These are phyloP conservation scores for Wiebesia pumilae DNA, from an alignment of 1,140 invertebrate species.

Conservation along the genomic window DNA sequence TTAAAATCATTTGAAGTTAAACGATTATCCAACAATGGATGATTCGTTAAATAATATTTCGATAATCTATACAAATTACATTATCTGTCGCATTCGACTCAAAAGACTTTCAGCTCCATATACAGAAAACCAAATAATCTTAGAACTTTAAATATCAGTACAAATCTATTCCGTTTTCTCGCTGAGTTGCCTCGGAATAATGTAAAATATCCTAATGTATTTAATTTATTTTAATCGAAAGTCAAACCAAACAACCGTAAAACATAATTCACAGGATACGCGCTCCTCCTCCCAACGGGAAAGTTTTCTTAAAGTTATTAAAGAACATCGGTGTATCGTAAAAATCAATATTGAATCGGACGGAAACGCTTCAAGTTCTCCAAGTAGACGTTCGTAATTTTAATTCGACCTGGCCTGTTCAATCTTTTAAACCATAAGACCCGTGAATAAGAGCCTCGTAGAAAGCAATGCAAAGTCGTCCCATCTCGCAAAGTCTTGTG, in stretches of 20 bases:
- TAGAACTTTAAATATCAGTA: background rate
- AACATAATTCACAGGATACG: background rate
- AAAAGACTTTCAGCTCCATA: too few relatives aligned
- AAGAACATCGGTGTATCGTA: background rate
- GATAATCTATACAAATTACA: too few relatives aligned
- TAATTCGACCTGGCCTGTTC: background rate
- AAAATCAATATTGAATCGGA: conserved; percentile 43
- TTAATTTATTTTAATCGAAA: conserved; percentile 14
- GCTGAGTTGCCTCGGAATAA: background rate
- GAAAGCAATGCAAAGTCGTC: conserved; percentile 3
- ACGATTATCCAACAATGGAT: too few relatives aligned
- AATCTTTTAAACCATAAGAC: background rate
- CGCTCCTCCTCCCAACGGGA: background rate
- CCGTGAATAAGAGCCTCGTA: background rate
- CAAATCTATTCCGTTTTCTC: background rate
- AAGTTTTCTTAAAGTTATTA: conserved; percentile 25
- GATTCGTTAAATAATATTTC: too few relatives aligned
- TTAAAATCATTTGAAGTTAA: too few relatives aligned
- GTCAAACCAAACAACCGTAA: conserved; percentile 11
- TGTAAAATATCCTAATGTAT: background rate
- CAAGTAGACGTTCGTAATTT: conserved; percentile 30
- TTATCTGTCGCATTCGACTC: too few relatives aligned
- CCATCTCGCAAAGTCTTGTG: background rate
- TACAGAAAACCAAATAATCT: background rate
- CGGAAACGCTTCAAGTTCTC: background rate